A percentile compares a stretch with the other conserved stretches of the same genome.
phyloP scores from a whole-genome alignment of 1,140 invertebrate species.

The Calliopsis andreniformis region DNA sequence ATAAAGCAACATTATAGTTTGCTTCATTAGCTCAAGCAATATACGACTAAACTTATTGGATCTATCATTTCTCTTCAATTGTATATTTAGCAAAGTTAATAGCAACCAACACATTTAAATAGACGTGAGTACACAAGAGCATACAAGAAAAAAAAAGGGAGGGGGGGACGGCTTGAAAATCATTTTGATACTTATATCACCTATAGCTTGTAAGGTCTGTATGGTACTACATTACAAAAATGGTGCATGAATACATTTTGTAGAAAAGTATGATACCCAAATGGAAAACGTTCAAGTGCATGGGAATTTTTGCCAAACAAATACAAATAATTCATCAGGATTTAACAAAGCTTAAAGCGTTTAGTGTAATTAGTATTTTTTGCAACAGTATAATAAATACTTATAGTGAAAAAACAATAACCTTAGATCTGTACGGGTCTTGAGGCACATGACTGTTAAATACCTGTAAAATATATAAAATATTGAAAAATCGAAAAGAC shows the following conservation, averaged over 20 bases:
- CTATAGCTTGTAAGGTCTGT: too few relatives aligned
- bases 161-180: neutral
- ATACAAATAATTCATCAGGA: slow-evolving; percentile 13
- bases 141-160: neutral
- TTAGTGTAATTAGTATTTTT: slow-evolving; percentile 35
- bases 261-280: neutral
- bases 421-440: slow-evolving; percentile 94
- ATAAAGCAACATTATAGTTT: neutral
- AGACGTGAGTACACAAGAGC: neutral
- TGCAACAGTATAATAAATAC: slow-evolving; percentile 53
- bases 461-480: slow-evolving; percentile 86
- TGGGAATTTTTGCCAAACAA: slow-evolving; percentile 34
- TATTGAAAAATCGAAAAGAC: slow-evolving; percentile 54
- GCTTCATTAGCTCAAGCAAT: neutral
- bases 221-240: too few relatives aligned
- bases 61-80: neutral
- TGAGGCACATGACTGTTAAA: slow-evolving; percentile 95
- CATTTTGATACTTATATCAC: neutral
- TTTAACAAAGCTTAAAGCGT: slow-evolving; percentile 52
- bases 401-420: slow-evolving; percentile 79
- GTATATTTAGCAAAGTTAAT: neutral
- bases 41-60: neutral
- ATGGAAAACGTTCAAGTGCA: neutral
- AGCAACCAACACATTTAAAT: neutral
- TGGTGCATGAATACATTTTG: neutral